Evolutionary conservation across 2,888 invertebrate species (phyloP).

Genomic region (Drosophila neonasuta): DNA sequence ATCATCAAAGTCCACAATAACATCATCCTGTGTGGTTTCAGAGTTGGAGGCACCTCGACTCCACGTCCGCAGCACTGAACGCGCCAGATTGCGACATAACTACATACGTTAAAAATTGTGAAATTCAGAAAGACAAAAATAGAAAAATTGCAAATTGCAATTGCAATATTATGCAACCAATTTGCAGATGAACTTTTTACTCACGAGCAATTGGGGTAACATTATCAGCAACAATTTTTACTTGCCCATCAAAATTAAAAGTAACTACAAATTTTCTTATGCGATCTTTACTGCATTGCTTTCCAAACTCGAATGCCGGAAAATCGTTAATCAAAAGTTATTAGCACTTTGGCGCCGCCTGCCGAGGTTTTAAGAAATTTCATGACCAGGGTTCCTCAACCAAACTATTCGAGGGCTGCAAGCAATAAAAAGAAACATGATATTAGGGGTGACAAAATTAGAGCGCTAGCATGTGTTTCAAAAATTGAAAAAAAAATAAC

Average conservation of each 20-base stretch:
- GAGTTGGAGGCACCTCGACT: constrained; percentile 12
- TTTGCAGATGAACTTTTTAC: constrained; percentile 13
- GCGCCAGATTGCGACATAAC: constrained; percentile 42
- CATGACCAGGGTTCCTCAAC: constrained; percentile 15
- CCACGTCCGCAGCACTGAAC: constrained; percentile 36
- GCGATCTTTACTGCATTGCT: constrained; percentile 3
- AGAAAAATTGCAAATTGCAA: constrained; percentile 16
- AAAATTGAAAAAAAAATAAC: too few relatives aligned
- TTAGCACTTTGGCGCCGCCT: constrained; percentile 44
- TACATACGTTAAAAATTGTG: constrained; percentile 10
- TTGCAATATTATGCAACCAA: constrained; percentile 15
- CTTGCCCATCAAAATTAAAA: not conserved
- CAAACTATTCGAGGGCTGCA: constrained; percentile 22
- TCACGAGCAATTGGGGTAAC: constrained; percentile 38
- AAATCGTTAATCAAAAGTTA: not conserved
- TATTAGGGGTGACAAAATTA: constrained; percentile 3
- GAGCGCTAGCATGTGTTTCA: not conserved
- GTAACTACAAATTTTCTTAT: constrained; percentile 33
- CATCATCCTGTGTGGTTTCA: constrained; percentile 28
- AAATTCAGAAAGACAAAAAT: not conserved
- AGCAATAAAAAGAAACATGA: accelerated
- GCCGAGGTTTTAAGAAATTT: constrained; percentile 16
- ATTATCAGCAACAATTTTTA: constrained; percentile 21
- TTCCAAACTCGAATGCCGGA: constrained; percentile 8
- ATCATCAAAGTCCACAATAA: constrained; percentile 74